Conservation (phyloP, 2,113 vertebrate genomes). For the Pseudopodoces humilis region DNA sequence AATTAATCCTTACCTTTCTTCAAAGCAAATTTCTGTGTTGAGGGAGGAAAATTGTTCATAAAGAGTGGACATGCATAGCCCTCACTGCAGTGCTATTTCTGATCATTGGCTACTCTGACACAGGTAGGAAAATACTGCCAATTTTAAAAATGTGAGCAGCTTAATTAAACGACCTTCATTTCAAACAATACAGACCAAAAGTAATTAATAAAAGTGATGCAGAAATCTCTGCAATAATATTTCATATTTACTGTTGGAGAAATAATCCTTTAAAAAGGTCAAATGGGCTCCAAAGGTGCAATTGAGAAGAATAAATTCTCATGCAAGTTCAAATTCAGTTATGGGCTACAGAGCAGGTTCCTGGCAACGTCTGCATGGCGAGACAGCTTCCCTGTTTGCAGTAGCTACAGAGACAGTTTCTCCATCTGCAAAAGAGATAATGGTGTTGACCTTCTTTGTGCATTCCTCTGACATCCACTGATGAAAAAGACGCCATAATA, state of each 20-base stretch:
- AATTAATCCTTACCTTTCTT: background rate
- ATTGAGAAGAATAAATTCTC: conserved; percentile 53
- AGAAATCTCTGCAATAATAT: conserved; percentile 15
- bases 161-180: conserved; percentile 11
- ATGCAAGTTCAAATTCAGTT: conserved; percentile 45
- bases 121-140: conserved; percentile 15
- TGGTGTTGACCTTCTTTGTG: conserved; percentile 44
- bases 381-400: conserved; percentile 13
- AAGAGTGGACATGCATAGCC: fast-evolving
- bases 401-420: conserved; percentile 26
- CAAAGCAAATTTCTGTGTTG: background rate
- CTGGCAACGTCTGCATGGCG: background rate
- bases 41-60: background rate
- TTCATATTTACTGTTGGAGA: conserved; percentile 46
- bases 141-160: background rate
- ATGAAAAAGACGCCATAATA: conserved; percentile 21
- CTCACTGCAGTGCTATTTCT: background rate
- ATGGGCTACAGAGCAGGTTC: background rate
- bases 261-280: conserved; percentile 50
- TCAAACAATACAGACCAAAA: conserved; percentile 29
- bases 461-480: conserved; percentile 10
- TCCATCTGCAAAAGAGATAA: conserved; percentile 35
- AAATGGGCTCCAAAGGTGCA: conserved; percentile 39
- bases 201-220: conserved; percentile 13
- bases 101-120: background rate